Percentiles rank a stretch among this genome's conserved stretches.
Conservation (phyloP, 2,113 vertebrate species). For the Gobio gobio region DNA sequence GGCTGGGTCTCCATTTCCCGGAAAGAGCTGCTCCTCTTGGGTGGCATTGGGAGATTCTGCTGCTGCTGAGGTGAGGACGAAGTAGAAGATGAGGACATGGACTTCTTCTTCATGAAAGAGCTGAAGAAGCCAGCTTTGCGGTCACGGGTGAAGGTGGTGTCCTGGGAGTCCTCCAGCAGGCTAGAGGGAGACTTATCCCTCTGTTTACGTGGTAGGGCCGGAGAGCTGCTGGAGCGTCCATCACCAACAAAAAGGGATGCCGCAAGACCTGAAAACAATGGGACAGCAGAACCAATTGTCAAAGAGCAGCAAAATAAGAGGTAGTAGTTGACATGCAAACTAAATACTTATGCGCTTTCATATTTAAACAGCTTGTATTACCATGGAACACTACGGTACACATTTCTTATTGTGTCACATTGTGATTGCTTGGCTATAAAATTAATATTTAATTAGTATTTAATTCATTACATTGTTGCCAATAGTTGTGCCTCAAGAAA, state of each 20-base stretch:
- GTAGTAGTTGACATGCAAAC: slow-evolving; percentile 1
- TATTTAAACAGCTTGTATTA: background rate
- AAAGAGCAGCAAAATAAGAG: background rate
- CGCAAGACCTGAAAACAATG: slow-evolving; percentile 80
- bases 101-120: slow-evolving; percentile 97
- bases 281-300: slow-evolving; percentile 49
- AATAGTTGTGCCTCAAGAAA: background rate
- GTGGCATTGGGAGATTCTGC: slow-evolving; percentile 88
- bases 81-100: slow-evolving; percentile 66
- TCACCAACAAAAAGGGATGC: slow-evolving; percentile 71
- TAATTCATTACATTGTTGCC: background rate
- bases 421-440: background rate
- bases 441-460: background rate
- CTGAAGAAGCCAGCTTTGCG: slow-evolving; percentile 98
- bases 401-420: background rate
- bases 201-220: slow-evolving; percentile 93
- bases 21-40: slow-evolving; percentile 96
- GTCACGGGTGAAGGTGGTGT: slow-evolving; percentile 94
- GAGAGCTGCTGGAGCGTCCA: slow-evolving; percentile 81
- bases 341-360: background rate
- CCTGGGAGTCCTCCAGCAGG: slow-evolving; percentile 89
- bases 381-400: background rate
- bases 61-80: slow-evolving; percentile 71
- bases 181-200: slow-evolving; percentile 93
- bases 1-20: slow-evolving; percentile 97